Evolutionary conservation across 2,888 invertebrate genomes (phyloP), one percentile per base, ranked within the genome.

Genomic region (Argyra leucocephala): DNA sequence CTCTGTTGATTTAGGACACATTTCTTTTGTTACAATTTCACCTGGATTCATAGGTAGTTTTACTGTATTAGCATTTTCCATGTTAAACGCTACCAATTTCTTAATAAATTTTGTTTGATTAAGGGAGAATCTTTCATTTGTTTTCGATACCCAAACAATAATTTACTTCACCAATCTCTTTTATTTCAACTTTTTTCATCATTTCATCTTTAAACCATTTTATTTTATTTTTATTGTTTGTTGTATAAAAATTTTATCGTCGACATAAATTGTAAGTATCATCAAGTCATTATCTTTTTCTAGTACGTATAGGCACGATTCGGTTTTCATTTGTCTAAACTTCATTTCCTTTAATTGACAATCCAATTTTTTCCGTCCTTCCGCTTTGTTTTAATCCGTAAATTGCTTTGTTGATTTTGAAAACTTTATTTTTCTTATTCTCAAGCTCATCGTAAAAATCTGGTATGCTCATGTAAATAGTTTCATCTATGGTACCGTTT

Each of bases 161-260:
- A 15, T 61, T 61, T 61, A 61, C 22, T 22, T n/a, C 7, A 31
- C 61, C 61, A n/a, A 61, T 15, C 6, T 61, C 61, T 36, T 61
- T 61, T 21, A 61, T 61, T 36, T 61, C 31, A 36, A 61, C 21
- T 7, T 61, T 36, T 31, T 61, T 31, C 22, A 21, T 3, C 9
- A 61, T n/a, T 3, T 36, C 10, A 15, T 31, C 21, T 36, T 61
- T 61, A 31, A 61, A 61, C 61, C 36, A 61, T 61, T 9, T 36
- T 9, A 36, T n/a, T 9, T 36, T 61, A 5, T 61, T 18, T 36
- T 36, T 31, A n/a, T 36, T 31, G 9, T 31, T 61, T 21, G n/a
- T 21, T 36, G 61, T n/a, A n/a, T 36, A 22, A 61, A 10, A 21
- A 61, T 31, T 21, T 18, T n/a, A 12, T 61, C 36, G 23, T 58